Evolutionary conservation across 2,888 invertebrate genomes (phyloP).

Genomic region (Lagria hirta): DNA sequence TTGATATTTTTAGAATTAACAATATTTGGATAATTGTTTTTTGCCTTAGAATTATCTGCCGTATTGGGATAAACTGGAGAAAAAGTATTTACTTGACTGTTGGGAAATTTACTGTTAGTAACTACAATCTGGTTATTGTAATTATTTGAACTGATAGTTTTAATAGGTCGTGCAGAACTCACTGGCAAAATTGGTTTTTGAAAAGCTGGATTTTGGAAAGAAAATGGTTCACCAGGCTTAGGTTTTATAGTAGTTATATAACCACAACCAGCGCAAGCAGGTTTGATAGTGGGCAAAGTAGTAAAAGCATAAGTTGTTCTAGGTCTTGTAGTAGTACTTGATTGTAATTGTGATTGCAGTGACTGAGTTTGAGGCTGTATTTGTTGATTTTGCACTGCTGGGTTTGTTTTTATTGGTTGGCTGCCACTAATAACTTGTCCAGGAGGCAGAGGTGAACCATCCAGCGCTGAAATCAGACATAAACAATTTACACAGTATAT

Average conservation of each 20-base stretch:
- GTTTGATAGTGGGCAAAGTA: slow-evolving; percentile 51
- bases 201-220: slow-evolving; percentile 43
- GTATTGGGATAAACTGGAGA: too few relatives aligned
- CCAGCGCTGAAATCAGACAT: slow-evolving; percentile 41
- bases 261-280: slow-evolving; percentile 63
- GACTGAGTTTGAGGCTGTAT: slow-evolving; percentile 15
- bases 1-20: too few relatives aligned
- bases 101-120: too few relatives aligned
- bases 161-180: too few relatives aligned
- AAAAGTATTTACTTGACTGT: too few relatives aligned
- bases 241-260: slow-evolving; percentile 58
- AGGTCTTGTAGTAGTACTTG: slow-evolving; percentile 28
- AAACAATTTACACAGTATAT: too few relatives aligned
- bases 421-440: slow-evolving; percentile 15
- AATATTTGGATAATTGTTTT: too few relatives aligned
- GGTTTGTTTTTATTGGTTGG: slow-evolving; percentile 9
- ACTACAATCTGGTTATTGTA: too few relatives aligned
- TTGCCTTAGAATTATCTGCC: too few relatives aligned
- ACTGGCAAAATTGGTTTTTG: slow-evolving; percentile 35
- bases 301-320: slow-evolving; percentile 39
- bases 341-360: slow-evolving; percentile 1
- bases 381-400: not conserved
- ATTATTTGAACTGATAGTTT: too few relatives aligned
- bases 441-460: slow-evolving; percentile 41
- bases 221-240: slow-evolving; percentile 37